Evolutionary conservation across 2,113 vertebrate species (phyloP).

Genomic region (Anser cygnoides): DNA sequence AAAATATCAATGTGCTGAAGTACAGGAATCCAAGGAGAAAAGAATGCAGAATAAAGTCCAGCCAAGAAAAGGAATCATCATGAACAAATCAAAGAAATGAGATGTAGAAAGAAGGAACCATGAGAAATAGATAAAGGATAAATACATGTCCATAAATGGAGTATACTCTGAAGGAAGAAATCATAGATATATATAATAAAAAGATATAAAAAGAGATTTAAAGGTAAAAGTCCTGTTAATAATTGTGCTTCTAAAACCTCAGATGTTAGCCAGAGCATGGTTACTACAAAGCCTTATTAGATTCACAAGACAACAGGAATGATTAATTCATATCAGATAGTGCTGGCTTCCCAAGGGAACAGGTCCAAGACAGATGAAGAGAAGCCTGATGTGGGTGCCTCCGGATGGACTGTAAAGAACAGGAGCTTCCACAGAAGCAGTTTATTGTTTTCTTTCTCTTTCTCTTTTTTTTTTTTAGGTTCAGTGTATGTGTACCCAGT

Average conservation of each 20-base stretch:
- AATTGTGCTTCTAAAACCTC: background rate
- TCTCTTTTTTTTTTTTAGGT: background rate
- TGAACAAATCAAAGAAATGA: background rate
- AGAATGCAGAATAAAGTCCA: background rate
- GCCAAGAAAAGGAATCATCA: background rate
- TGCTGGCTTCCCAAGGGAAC: background rate
- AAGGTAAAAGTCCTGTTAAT: background rate
- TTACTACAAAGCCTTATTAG: background rate
- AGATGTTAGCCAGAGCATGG: background rate
- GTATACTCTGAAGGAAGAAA: background rate
- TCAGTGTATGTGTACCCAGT: background rate
- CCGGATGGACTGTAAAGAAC: background rate
- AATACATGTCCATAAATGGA: background rate
- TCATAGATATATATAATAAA: background rate
- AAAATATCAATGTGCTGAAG: background rate
- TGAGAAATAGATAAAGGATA: background rate
- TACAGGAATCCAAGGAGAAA: background rate
- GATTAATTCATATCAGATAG: background rate
- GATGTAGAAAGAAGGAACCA: background rate
- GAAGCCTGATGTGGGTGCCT: background rate
- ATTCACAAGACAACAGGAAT: background rate
- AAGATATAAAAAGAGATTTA: background rate
- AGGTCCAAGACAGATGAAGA: background rate
- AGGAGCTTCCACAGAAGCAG: background rate
- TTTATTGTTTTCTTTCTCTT: background rate